Percentiles rank a stretch among this genome's conserved stretches.
Evolutionary conservation across 37 sponge, comb jelly and placozoan genomes (phyloP).

Genomic region (Aplysina aerophoba): DNA sequence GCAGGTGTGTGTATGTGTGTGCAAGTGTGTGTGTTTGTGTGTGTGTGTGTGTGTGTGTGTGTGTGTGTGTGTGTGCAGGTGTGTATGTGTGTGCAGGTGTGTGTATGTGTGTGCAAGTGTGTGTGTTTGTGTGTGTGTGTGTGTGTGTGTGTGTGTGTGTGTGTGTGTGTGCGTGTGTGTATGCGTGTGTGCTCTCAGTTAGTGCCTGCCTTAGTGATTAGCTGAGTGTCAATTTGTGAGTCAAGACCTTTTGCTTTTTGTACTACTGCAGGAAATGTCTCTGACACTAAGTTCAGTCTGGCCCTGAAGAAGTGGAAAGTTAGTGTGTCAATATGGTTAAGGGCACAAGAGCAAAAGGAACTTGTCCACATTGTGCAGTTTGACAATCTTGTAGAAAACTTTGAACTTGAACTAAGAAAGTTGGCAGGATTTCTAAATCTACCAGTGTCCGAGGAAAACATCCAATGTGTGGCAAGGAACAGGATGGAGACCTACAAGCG

Average conservation of each 20-base stretch:
- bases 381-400: conserved; percentile 2
- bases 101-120: too few species aligned
- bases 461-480: conserved; percentile 1
- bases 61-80: not conserved
- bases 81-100: too few species aligned
- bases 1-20: conserved; percentile 30
- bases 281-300: too few species aligned
- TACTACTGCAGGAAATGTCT: not conserved
- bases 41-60: conserved; percentile 27
- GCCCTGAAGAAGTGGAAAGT: too few species aligned
- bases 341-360: not conserved
- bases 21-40: conserved; percentile 5
- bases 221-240: too few species aligned
- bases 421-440: conserved; percentile 1
- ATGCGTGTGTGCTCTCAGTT: too few species aligned
- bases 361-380: conserved; percentile 15
- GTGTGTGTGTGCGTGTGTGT: too few species aligned
- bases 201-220: too few species aligned
- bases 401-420: conserved; percentile 13
- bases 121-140: too few species aligned
- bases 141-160: too few species aligned
- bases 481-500: not conserved
- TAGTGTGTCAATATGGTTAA: too few species aligned
- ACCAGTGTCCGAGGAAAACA: not conserved
- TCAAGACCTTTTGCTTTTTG: too few species aligned